A percentile compares a stretch with the other conserved stretches of the same genome.
phyloP scores from a whole-genome alignment of 2,797 vertebrate species.

The Microctenopoma lineatum region DNA sequence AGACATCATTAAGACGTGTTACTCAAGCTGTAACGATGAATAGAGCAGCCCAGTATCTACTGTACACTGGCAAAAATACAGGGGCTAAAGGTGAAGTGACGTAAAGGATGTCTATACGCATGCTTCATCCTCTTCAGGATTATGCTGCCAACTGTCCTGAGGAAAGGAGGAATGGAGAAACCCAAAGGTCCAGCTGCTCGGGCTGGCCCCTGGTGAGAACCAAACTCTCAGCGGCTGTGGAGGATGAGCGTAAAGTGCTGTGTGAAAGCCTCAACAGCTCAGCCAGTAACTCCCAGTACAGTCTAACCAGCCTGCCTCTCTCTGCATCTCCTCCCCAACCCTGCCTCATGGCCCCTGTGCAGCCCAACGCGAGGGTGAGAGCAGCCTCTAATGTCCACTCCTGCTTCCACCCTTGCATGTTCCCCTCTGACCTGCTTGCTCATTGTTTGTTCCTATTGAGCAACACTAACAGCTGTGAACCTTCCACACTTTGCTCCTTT shows the following conservation, averaged over 20 bases:
- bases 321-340: slow-evolving; percentile 19
- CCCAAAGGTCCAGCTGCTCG: slow-evolving; percentile 1
- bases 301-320: slow-evolving; percentile 45
- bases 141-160: background rate
- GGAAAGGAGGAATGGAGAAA: slow-evolving; percentile 20
- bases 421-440: slow-evolving; percentile 3
- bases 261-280: slow-evolving; percentile 73
- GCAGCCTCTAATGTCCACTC: slow-evolving; percentile 30
- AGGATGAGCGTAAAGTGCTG: slow-evolving; percentile 65
- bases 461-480: background rate
- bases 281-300: slow-evolving; percentile 77
- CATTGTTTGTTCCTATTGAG: background rate
- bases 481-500: background rate
- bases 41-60: background rate
- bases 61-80: background rate
- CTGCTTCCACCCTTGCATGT: background rate
- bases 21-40: background rate
- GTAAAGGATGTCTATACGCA: background rate
- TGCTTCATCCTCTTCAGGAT: slow-evolving; percentile 31
- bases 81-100: background rate
- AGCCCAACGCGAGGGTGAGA: slow-evolving; percentile 74
- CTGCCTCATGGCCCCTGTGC: slow-evolving; percentile 10
- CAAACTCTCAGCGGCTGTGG: background rate
- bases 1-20: background rate
- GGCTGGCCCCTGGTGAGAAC: slow-evolving; percentile 56